phyloP scores from a whole-genome alignment of 2,113 vertebrate genomes.

The Salminus brasiliensis region DNA sequence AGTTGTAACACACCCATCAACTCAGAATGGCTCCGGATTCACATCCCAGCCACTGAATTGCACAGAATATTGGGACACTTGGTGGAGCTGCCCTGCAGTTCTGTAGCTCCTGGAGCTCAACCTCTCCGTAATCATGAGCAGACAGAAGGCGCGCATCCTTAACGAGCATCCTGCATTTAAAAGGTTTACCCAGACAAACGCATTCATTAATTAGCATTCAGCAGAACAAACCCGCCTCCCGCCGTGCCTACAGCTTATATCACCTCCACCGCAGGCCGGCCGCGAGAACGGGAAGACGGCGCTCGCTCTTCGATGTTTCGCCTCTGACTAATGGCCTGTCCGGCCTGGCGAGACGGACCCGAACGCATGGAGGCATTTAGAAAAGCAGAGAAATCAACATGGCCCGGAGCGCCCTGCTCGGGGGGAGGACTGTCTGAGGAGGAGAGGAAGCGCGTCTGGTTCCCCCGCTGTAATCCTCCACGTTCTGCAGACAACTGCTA shows the following conservation, averaged over 20 bases:
- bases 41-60: too few relatives aligned
- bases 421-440: too few relatives aligned
- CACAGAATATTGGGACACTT: too few relatives aligned
- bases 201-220: constrained; percentile 32
- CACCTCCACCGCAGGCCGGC: not conserved
- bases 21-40: too few relatives aligned
- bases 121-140: not conserved
- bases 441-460: not conserved
- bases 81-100: not conserved
- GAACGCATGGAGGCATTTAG: not conserved
- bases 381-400: not conserved
- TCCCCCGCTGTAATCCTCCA: not conserved
- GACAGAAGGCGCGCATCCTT: not conserved
- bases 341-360: not conserved
- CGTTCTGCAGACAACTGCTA: not conserved
- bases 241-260: not conserved
- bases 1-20: too few relatives aligned
- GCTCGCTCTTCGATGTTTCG: not conserved
- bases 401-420: too few relatives aligned
- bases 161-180: constrained; percentile 6
- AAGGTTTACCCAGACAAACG: constrained; percentile 7
- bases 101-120: not conserved
- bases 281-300: not conserved
- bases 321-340: not conserved
- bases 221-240: constrained; percentile 19